Evolutionary conservation across 1,140 invertebrate species (phyloP), one percentile per base, ranked within the genome.

Genomic region (Bombus picipes): DNA sequence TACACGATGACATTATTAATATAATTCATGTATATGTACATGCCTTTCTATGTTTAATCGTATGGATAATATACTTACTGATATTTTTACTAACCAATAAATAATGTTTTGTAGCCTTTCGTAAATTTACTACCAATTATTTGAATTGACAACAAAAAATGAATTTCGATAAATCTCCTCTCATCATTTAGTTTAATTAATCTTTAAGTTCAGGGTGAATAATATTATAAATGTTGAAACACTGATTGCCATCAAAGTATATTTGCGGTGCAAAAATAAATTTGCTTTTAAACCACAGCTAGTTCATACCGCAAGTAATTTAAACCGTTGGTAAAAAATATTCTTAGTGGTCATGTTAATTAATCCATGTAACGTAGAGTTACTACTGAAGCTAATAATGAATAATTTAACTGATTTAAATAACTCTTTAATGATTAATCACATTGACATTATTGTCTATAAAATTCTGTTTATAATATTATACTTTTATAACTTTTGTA

Each of bases 271-370:
- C 18, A 70, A 77, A 77, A 57, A 83, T 70, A 83, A 83, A 83
- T 83, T 53, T 43, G 18, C 68, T 41, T 57, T 37, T 8, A 57
- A 70, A 77, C 81, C 62, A n/a, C 73, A 77, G 37, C 72, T 37
- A 32, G 43, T 70, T 47, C 18, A 53, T n/a, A 77, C 62, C 81
- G 34, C 81, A 83, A 37, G 81, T 83, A 83, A 83, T 70, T 77
- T 57, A 77, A 83, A 25, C 81, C 81, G 70, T 57, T 57, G 18
- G 65, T 22, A 53, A 78, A 68, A 83, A 53, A 39, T 83, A 78
- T 78, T 78, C 43, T 41, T 66, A 37, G 62, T n/a, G 62, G 13
- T 32, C 32, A 18, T 77, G 74, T 70, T 70, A 83, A 83, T 83
- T 83, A 81, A 81, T 83, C 41, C 62, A 32, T 68, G 32, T 10